These are phyloP conservation scores for Caranx ignobilis DNA, from an alignment of 2,113 vertebrate genomes.

Conservation along the genomic window DNA sequence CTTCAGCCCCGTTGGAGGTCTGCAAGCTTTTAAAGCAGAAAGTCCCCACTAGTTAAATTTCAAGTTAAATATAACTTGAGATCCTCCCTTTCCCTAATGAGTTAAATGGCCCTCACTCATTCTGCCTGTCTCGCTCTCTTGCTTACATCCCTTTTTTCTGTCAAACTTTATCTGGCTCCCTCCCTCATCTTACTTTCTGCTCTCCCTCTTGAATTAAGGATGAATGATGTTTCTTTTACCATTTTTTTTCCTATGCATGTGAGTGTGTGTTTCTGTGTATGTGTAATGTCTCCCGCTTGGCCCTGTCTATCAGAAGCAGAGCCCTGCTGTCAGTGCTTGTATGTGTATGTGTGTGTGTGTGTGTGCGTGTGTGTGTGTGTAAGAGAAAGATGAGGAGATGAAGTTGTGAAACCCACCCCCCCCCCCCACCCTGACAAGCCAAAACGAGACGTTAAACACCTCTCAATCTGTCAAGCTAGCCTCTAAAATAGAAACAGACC, in stretches of 20 bases:
- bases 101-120: conserved; percentile 76
- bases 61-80: conserved; percentile 66
- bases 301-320: conserved; percentile 78
- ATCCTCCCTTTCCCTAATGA: conserved; percentile 68
- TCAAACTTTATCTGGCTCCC: conserved; percentile 74
- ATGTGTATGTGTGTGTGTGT: conserved; percentile 32
- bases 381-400: conserved; percentile 41
- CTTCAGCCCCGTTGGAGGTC: conserved; percentile 37
- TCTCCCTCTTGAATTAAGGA: conserved; percentile 77
- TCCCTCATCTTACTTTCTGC: conserved; percentile 68
- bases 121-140: conserved; percentile 63
- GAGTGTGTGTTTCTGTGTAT: conserved; percentile 62
- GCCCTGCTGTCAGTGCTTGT: conserved; percentile 70
- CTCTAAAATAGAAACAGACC: conserved; percentile 81
- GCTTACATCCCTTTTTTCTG: conserved; percentile 68
- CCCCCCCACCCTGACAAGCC: conserved; percentile 64
- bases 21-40: conserved; percentile 58
- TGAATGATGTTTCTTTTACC: conserved; percentile 76
- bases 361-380: conserved; percentile 32
- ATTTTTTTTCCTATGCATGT: conserved; percentile 64
- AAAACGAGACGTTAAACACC: conserved; percentile 83
- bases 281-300: conserved; percentile 72
- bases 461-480: conserved; percentile 80
- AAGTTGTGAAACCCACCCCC: conserved; percentile 49
- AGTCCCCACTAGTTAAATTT: conserved; percentile 63